These are phyloP conservation scores for Nesidiocoris tenuis DNA, from an alignment of 2,888 invertebrate species.

Conservation along the genomic window DNA sequence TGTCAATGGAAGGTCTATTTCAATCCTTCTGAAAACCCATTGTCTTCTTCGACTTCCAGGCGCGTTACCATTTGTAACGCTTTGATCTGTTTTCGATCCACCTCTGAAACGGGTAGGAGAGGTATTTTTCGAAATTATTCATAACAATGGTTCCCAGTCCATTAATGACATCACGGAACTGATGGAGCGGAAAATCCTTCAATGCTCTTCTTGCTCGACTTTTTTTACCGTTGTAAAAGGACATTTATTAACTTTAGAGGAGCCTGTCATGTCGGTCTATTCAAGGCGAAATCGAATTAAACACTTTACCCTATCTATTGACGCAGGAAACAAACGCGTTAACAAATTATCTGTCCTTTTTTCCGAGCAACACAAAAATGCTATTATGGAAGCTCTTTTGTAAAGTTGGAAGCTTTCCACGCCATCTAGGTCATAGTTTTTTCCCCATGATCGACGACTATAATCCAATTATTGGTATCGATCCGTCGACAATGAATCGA, in stretches of 20 bases:
- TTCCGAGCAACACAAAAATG: constrained; percentile 30
- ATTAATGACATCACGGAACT: not conserved
- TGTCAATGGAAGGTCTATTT: not conserved
- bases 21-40: not conserved
- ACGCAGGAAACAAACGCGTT: constrained; percentile 33
- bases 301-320: constrained; percentile 20
- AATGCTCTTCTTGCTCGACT: not conserved
- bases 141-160: not conserved
- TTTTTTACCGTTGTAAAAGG: not conserved
- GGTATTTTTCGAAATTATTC: not conserved
- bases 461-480: constrained; percentile 34
- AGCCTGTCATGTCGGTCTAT: not conserved
- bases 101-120: not conserved
- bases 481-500: constrained; percentile 27
- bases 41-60: not conserved
- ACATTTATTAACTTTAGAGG: not conserved
- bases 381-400: constrained; percentile 29
- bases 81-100: not conserved
- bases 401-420: constrained; percentile 6
- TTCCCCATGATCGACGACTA: constrained; percentile 35
- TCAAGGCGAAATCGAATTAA: constrained; percentile 20
- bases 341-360: constrained; percentile 26
- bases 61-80: no score
- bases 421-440: constrained; percentile 32
- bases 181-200: not conserved